Base-by-base conservation (phyloP, 92 coral and sea anemone genomes). In the Diadumene lineata region DNA sequence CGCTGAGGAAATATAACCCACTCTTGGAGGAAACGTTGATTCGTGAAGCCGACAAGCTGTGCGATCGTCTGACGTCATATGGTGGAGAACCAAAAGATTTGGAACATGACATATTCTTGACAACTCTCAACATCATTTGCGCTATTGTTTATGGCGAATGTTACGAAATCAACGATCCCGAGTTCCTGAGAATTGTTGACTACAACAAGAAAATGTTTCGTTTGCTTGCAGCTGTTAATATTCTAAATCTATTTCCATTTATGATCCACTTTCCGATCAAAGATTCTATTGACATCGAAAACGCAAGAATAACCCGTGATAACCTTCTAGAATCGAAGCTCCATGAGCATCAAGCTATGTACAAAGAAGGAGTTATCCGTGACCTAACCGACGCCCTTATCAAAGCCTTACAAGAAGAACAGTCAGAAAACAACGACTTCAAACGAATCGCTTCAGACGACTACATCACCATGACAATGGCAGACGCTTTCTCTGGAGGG, bases 361-460 rank as follows among this genome's bases (percentile, higher is more conserved):
- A 85, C 60, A 57, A 80, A 34, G 89, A 88, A 60, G 89, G 86
- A 4, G 70, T 70, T 56, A 72, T 88, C 29, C 75, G 81, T 6
- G 92, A 88, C 58, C 69, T 88, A 72, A 88, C 92, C 21, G 92
- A 88, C 66, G 92, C 92, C 26, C 86, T 88, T 1, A 62, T 88
- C 72, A 88, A 84, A 18, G 92, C 89, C 1, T 58, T 66, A 30
- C 56, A 70, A 38, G 92, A 80, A 16, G 92, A 82, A 33, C 60
- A 85, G 33, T 38, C 60, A 0, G 74, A 68, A 27, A 80, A 89
- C 60, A 48, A 78, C 51, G 68, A 55, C 24, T 30, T 68, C 31
- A 56, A 79, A 26, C 34, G 79, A 27, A 55, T 89, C 22, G 58
- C 58, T 2, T 78, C 88, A 10, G 87, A 89, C 31, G 85, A 82